Evolutionary conservation across 2,797 vertebrate genomes (phyloP).

Genomic region (Trichosurus vulpecula): DNA sequence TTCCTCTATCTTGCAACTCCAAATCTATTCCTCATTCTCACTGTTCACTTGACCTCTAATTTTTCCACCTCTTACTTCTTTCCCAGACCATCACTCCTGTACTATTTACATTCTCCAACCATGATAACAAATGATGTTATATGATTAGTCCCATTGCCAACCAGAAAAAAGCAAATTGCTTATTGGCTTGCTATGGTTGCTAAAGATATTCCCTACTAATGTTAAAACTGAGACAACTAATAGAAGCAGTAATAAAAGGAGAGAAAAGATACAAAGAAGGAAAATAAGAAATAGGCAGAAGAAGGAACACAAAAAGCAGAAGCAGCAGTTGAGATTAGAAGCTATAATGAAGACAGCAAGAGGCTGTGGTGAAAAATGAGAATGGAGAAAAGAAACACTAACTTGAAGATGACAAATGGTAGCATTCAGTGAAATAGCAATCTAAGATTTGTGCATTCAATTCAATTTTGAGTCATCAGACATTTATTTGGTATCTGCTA

Average conservation of each 20-base stretch:
- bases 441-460: not conserved
- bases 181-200: not conserved
- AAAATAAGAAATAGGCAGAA: not conserved
- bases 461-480: conserved; percentile 12
- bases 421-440: not conserved
- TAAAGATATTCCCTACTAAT: not conserved
- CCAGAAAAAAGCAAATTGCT: not conserved
- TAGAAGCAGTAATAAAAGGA: no score
- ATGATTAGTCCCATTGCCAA: not conserved
- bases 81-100: no score
- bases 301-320: conserved; percentile 15
- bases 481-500: conserved; percentile 13
- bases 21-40: no score
- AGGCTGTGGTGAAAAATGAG: conserved; percentile 7
- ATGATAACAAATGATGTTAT: not conserved
- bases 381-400: conserved; percentile 2
- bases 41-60: no score
- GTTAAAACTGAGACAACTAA: no score
- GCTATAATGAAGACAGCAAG: conserved; percentile 2
- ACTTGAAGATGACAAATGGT: conserved; percentile 9
- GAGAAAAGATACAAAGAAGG: no score
- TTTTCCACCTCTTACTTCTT: no score
- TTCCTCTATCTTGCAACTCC: no score
- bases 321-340: conserved; percentile 25
- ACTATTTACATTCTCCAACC: no score